phyloP scores from a whole-genome alignment of 2,113 vertebrate genomes.

The Varanus komodoensis region DNA sequence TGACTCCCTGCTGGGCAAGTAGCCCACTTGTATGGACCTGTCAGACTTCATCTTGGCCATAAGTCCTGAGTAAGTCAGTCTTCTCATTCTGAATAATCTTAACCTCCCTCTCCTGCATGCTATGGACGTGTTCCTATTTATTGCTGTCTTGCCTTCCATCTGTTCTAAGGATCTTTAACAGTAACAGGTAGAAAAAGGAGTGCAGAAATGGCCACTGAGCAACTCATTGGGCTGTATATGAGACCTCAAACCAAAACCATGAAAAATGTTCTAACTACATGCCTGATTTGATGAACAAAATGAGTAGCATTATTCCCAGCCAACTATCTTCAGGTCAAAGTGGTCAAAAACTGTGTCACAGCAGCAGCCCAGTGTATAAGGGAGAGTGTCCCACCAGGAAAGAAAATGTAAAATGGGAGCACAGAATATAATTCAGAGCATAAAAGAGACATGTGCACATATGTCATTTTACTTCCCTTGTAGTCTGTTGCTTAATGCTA shows the following conservation, averaged over 20 bases:
- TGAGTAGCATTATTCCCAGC: neutral
- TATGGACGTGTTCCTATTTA: neutral
- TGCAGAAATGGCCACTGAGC: constrained; percentile 23
- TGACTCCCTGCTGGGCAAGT: constrained; percentile 69
- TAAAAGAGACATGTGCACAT: too few species aligned
- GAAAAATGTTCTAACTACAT: constrained; percentile 16
- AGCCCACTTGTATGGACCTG: constrained; percentile 70
- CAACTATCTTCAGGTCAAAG: neutral
- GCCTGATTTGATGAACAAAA: neutral
- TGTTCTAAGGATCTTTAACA: neutral
- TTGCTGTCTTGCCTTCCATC: neutral
- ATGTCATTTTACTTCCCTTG: too few species aligned
- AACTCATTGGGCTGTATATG: neutral
- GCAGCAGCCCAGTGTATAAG: neutral
- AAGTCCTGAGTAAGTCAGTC: neutral
- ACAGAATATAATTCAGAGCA: too few species aligned
- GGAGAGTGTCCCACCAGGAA: neutral
- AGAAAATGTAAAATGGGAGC: neutral
- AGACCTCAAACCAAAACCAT: constrained; percentile 48
- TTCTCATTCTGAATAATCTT: constrained; percentile 32
- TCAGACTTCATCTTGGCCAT: constrained; percentile 69
- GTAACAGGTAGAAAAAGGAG: neutral
- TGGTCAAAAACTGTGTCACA: neutral
- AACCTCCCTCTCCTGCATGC: constrained; percentile 24
- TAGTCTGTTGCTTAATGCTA: too few species aligned